Base-by-base conservation (phyloP, 2,888 invertebrate species). In the Lampropteryx suffumata region DNA sequence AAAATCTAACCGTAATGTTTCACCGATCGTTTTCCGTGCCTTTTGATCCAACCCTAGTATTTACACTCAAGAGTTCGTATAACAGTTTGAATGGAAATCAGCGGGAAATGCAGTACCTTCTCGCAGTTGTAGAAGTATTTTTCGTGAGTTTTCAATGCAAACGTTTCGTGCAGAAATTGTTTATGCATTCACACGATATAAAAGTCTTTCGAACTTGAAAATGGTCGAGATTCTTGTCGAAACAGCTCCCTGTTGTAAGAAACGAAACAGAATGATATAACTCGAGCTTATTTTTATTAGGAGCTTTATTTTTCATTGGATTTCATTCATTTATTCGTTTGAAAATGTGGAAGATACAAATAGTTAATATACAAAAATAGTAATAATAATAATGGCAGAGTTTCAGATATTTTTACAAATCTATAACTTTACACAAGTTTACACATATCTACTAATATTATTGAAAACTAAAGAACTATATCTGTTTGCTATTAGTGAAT, bases 31-130 rank as follows among this genome's bases (percentile, higher is more conserved):
- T 9, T 36, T 46, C 14, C 30, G 36, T 13, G 21, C 9, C 21
- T 27, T 45, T 12, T n/a, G 13, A 9, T 26, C 8, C 37, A 26
- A 40, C 35, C 24, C 42, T 47, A 34, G 47, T 50, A 50, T 43
- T 46, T 51, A 51, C 49, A 51, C 45, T 30, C 40, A 11, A n/a
- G 49, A 47, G 27, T 42, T 50, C 34, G 28, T 45, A 57, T 55
- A 45, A 42, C 55, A 55, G 57, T 65, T 64, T 65, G 64, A 66
- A 71, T 73, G 57, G 63, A 61, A 67, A 73, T 72, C 59, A 61
- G 59, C 61, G 61, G 63, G 59, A 65, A 59, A 34, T 62, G 58
- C 62, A 57, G 60, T 48, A 39, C 52, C 39, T 43, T 7, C 32
- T 28, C 30, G 53, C 60, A 17, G 39, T 36, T 40, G 30, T 40